Base-by-base conservation (phyloP, 2,888 invertebrate genomes). In the Sussaba pulchella region DNA sequence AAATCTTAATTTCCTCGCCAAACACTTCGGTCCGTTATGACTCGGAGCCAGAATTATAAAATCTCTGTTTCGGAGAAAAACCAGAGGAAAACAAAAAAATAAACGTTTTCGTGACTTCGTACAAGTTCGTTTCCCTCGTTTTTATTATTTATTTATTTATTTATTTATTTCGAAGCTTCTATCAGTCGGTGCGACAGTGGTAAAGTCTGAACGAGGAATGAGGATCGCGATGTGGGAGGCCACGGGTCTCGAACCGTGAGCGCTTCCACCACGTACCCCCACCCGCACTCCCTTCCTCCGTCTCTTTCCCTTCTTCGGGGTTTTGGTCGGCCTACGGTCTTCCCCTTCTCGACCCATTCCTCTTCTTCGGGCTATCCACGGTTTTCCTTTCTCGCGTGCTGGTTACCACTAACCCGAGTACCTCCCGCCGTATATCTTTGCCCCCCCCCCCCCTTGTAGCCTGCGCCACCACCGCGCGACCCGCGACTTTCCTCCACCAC, bases 121-220 rank as follows among this genome's bases (percentile, higher is more conserved):
- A n/a, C n/a, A n/a, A n/a, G n/a, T n/a, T n/a, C n/a, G n/a, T n/a
- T n/a, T n/a, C n/a, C n/a, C n/a, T n/a, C n/a, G n/a, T n/a, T n/a
- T n/a, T n/a, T n/a, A n/a, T n/a, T n/a, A n/a, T n/a, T n/a, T n/a
- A n/a, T n/a, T n/a, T n/a, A n/a, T n/a, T n/a, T n/a, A 8, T 14
- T 39, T 41, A 45, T 31, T n/a, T 10, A 69, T n/a, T n/a, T 82
- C 84, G 57, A 5, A 12, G 54, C 8, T 31, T 26, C 9, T 9
- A 17, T 17, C 14, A n/a, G 4, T 1, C n/a, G 45, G n/a, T 74
- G 71, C 82, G 83, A 82, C 41, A 78, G 52, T 71, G 82, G 81
- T 79, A 70, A 80, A 81, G 85, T 86, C 87, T 87, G 86, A 82
- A 85, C 86, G 84, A 83, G 83, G 88, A 89, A 88, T 89, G 89